Base-by-base conservation (phyloP, 2,888 invertebrate genomes). In the Archips crataeganus region DNA sequence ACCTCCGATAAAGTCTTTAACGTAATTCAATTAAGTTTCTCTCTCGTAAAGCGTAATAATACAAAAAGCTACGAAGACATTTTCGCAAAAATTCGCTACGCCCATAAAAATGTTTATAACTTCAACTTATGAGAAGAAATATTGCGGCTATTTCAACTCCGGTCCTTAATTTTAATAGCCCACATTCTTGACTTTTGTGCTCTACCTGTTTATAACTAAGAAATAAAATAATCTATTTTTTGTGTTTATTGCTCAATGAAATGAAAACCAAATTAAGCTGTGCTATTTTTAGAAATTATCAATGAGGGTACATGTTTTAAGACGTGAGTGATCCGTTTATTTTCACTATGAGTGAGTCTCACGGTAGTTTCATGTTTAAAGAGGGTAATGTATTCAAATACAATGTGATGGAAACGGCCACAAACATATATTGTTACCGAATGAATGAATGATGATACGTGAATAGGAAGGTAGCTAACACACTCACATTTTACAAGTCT, bases 91-190 rank as follows among this genome's bases (percentile, higher is more conserved):
- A 81, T 81, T 81, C 77, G 75, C 77, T 72, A 75, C 73, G 77
- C 74, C 65, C 84, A 81, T 86, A 87, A 87, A 65, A 87, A 86
- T 78, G 82, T 87, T 88, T 86, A 87, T 82, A 78, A 80, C 84
- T 80, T 74, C 71, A 77, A 84, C 83, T 85, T 84, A 84, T 84
- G 83, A 81, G 75, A 79, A 81, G 81, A 84, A 86, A 87, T 85
- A 84, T 86, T 84, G 81, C 81, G 76, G 82, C 78, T 80, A 81
- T 86, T 84, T 79, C 79, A 81, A 79, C 78, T 78, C 75, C 75
- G 70, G 77, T 77, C 79, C 80, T 79, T 76, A 78, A 77, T 78
- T 80, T 79, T 82, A 80, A 79, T 80, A 78, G 75, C 78, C 66
- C 65, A 69, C 78, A 77, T 79, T 79, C 75, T 73, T 74, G 69